Evolutionary conservation across 2,888 invertebrate species (phyloP).

Genomic region (Scaptomyza cyrtandrae): DNA sequence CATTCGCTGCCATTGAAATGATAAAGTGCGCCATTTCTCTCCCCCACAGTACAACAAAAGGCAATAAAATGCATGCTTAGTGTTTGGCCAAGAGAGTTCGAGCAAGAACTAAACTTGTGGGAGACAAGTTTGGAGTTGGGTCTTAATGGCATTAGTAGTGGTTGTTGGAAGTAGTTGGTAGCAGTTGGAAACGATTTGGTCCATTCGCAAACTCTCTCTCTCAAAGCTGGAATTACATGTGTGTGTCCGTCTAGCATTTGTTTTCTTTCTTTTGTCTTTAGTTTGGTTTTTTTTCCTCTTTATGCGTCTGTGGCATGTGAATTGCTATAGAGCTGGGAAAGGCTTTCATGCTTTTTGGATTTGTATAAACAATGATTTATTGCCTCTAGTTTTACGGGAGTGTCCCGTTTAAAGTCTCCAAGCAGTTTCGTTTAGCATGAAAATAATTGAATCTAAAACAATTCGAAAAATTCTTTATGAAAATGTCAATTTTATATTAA

Average conservation of each 20-base stretch:
- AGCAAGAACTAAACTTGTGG: neutral
- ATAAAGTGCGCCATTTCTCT: slow-evolving; percentile 67
- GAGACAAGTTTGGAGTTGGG: neutral
- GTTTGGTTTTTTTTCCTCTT: slow-evolving; percentile 15
- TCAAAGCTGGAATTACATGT: slow-evolving; percentile 54
- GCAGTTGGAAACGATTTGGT: slow-evolving; percentile 34
- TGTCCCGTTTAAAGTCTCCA: slow-evolving; percentile 32
- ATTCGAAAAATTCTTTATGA: slow-evolving; percentile 8
- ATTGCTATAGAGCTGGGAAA: slow-evolving; percentile 50
- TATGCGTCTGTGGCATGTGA: slow-evolving; percentile 54
- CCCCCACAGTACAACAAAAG: slow-evolving; percentile 56
- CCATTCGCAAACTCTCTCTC: slow-evolving; percentile 30
- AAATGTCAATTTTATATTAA: neutral
- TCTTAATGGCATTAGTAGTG: slow-evolving; percentile 66
- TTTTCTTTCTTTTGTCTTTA: slow-evolving; percentile 17
- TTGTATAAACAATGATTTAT: slow-evolving; percentile 78
- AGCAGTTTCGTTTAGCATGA: neutral
- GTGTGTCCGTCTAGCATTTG: slow-evolving; percentile 41
- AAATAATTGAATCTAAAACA: slow-evolving; percentile 18
- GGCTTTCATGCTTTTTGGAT: slow-evolving; percentile 73
- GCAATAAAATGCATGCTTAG: slow-evolving; percentile 81
- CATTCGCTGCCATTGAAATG: slow-evolving; percentile 73
- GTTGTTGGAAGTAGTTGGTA: slow-evolving; percentile 19
- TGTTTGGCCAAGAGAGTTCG: slow-evolving; percentile 27
- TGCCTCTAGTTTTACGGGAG: slow-evolving; percentile 47